Evolutionary conservation across 1,140 invertebrate genomes (phyloP).

Genomic region (Rhyacophila brunnea): DNA sequence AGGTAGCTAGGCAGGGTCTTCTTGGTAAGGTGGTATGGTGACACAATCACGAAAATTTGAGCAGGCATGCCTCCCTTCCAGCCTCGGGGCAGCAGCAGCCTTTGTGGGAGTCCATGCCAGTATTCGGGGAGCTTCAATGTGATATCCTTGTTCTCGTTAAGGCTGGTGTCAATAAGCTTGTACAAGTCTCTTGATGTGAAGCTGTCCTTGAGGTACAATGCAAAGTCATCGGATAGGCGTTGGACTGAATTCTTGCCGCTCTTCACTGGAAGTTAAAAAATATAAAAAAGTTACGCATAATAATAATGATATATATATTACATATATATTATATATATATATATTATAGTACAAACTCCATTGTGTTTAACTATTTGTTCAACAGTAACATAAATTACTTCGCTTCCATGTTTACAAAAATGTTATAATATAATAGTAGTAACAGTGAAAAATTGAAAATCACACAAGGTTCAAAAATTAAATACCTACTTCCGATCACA

Average conservation of each 20-base stretch:
- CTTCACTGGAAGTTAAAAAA: conserved; percentile 39
- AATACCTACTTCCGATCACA: too few species aligned
- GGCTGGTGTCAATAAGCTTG: conserved; percentile 49
- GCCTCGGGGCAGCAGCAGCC: conserved; percentile 62
- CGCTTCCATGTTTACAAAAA: too few species aligned
- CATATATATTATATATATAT: too few species aligned
- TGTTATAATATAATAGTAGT: too few species aligned
- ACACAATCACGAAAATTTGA: conserved; percentile 59
- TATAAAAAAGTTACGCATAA: too few species aligned
- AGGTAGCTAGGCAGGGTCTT: conserved; percentile 42
- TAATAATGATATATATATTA: too few species aligned
- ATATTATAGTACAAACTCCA: too few species aligned
- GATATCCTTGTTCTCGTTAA: conserved; percentile 39
- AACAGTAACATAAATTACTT: too few species aligned
- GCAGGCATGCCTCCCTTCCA: conserved; percentile 59
- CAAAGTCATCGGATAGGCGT: conserved; percentile 54
- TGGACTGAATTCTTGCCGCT: conserved; percentile 58
- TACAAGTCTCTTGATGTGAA: conserved; percentile 42
- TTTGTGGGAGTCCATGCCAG: conserved; percentile 59
- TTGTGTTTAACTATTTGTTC: too few species aligned
- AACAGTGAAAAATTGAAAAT: too few species aligned
- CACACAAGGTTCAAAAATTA: too few species aligned
- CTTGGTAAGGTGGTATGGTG: conserved; percentile 45
- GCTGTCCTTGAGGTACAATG: conserved; percentile 49
- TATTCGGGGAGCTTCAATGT: conserved; percentile 39